These are phyloP conservation scores for Oncorhynchus keta DNA, from an alignment of 2,113 vertebrate genomes.

Conservation along the genomic window DNA sequence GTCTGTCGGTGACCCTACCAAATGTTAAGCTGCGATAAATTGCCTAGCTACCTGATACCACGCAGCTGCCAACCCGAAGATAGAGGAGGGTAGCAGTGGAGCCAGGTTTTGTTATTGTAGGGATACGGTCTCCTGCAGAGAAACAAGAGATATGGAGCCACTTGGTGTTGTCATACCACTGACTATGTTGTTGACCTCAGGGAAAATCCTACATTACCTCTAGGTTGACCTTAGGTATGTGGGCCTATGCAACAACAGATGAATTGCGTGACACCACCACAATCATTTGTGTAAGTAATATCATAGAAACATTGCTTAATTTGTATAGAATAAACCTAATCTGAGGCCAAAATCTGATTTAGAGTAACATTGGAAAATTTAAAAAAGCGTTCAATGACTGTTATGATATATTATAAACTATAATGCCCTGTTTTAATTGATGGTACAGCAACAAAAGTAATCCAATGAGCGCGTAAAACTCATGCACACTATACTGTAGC, in stretches of 20 bases:
- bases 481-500: too few species aligned
- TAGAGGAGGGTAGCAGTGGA: background rate
- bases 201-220: background rate
- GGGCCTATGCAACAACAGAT: background rate
- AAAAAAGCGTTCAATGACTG: too few species aligned
- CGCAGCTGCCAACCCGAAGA: conserved; percentile 52
- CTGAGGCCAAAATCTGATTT: too few species aligned
- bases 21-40: conserved; percentile 37
- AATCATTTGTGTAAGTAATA: too few species aligned
- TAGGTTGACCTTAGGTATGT: background rate
- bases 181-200: background rate
- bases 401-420: background rate
- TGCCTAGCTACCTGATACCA: conserved; percentile 51
- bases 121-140: conserved; percentile 4
- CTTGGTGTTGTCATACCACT: background rate
- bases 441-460: too few species aligned
- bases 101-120: conserved; percentile 24
- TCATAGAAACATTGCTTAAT: too few species aligned
- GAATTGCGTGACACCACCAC: background rate
- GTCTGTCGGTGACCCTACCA: conserved; percentile 56
- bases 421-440: too few species aligned
- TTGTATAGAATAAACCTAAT: too few species aligned
- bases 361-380: too few species aligned
- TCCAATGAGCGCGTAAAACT: too few species aligned
- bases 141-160: background rate